phyloP scores from a whole-genome alignment of 2,888 invertebrate genomes.

The Callosobruchus maculatus region DNA sequence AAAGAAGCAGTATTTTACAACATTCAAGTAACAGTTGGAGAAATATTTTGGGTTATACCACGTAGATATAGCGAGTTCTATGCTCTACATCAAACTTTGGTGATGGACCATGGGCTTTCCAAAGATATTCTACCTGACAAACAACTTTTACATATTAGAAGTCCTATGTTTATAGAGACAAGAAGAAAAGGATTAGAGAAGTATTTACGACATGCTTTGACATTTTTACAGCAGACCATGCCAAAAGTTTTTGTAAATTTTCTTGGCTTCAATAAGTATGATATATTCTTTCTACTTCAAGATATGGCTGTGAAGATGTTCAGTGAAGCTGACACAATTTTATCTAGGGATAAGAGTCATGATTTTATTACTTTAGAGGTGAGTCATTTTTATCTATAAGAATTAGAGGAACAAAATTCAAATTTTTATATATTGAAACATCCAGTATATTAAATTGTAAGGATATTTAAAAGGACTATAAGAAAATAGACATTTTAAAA shows the following conservation, averaged over 20 bases:
- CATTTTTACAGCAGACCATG: slow-evolving; percentile 72
- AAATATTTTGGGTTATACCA: slow-evolving; percentile 76
- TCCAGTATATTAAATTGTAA: no score
- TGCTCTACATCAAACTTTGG: slow-evolving; percentile 81
- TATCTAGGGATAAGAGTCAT: slow-evolving; percentile 59
- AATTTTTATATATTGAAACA: no score
- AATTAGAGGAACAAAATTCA: no score
- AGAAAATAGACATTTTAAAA: no score
- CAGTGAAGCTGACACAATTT: slow-evolving; percentile 65
- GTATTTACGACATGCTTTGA: slow-evolving; percentile 76
- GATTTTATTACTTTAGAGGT: slow-evolving; percentile 79
- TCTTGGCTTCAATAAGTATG: slow-evolving; percentile 84
- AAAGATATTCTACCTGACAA: slow-evolving; percentile 89
- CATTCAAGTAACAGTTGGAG: slow-evolving; percentile 66
- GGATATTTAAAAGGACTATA: no score
- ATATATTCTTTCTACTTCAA: slow-evolving; percentile 82
- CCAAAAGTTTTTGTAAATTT: slow-evolving; percentile 80
- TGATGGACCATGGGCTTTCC: slow-evolving; percentile 73
- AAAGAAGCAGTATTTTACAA: slow-evolving; percentile 71
- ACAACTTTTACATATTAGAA: slow-evolving; percentile 87
- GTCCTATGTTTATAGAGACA: slow-evolving; percentile 81
- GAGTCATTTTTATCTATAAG: slow-evolving; percentile 19
- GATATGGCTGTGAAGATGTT: slow-evolving; percentile 76
- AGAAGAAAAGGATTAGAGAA: slow-evolving; percentile 74
- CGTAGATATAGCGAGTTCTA: slow-evolving; percentile 89